phyloP scores from a whole-genome alignment of 2,888 invertebrate species.

The Macrophya alboannulata region DNA sequence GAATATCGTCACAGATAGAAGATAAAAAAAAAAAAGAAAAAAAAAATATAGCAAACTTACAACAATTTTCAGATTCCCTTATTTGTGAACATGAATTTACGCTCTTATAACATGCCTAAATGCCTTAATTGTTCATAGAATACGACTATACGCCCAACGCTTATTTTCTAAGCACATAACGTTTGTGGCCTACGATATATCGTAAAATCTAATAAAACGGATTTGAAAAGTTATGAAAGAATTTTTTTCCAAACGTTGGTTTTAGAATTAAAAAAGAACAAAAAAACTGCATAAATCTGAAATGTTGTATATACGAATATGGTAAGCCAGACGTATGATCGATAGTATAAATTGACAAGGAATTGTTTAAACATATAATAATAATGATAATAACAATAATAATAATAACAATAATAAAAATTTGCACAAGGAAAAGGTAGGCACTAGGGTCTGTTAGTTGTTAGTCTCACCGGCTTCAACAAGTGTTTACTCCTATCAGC shows the following conservation, averaged over 20 bases:
- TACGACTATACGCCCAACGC: background rate
- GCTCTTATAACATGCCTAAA: conserved; percentile 12
- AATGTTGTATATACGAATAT: conserved; percentile 40
- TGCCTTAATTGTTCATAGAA: background rate
- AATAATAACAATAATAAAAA: conserved; percentile 42
- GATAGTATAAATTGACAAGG: background rate
- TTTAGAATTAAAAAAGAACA: background rate
- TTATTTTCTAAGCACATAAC: background rate
- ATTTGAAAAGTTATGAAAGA: background rate
- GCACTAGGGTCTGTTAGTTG: conserved; percentile 76
- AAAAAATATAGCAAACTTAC: conserved; percentile 37
- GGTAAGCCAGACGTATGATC: conserved; percentile 54
- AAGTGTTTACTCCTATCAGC: conserved; percentile 98
- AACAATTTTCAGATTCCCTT: background rate
- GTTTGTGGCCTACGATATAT: conserved; percentile 50
- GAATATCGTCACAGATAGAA: background rate
- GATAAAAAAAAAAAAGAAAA: background rate
- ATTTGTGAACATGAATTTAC: background rate
- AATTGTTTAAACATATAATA: background rate
- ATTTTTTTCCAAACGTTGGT: no score
- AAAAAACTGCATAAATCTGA: background rate
- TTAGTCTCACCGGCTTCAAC: conserved; percentile 95
- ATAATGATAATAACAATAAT: conserved; percentile 34
- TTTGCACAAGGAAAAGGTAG: conserved; percentile 61
- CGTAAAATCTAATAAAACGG: background rate